These are phyloP conservation scores for Chionoecetes opilio DNA, from an alignment of 1,140 invertebrate species.

Conservation along the genomic window DNA sequence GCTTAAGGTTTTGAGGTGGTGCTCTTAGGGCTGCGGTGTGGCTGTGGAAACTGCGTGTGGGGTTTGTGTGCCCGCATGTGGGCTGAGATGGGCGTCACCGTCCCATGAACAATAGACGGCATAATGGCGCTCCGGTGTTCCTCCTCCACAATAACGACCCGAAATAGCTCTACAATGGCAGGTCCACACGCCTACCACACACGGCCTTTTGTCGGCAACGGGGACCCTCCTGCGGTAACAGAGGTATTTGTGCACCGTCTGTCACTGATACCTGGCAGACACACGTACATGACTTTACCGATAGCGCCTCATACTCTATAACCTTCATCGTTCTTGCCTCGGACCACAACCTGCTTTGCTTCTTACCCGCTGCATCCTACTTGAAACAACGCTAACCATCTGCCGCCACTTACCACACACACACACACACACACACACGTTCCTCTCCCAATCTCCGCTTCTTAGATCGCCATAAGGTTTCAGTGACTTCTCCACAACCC, in stretches of 20 bases:
- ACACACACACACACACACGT: too few species aligned
- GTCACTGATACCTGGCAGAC: background rate
- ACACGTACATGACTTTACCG: too few species aligned
- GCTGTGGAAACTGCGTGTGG: background rate
- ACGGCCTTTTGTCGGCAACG: background rate
- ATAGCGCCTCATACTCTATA: too few species aligned
- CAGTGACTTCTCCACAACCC: too few species aligned
- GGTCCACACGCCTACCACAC: background rate
- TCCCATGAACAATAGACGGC: background rate
- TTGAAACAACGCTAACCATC: too few species aligned
- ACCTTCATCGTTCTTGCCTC: too few species aligned
- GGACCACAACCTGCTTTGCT: too few species aligned
- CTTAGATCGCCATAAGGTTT: too few species aligned
- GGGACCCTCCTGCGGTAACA: background rate
- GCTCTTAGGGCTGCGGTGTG: background rate
- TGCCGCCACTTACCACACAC: too few species aligned
- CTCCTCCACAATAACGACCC: background rate
- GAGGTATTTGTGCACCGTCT: background rate
- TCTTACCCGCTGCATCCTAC: too few species aligned
- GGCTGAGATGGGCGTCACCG: background rate
- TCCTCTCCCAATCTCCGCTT: too few species aligned
- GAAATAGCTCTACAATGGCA: conserved; percentile 17
- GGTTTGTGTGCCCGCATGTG: background rate
- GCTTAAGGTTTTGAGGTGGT: background rate
- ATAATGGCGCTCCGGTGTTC: conserved; percentile 2